Conservation (phyloP, 2,113 vertebrate species). For the Oncorhynchus keta region DNA sequence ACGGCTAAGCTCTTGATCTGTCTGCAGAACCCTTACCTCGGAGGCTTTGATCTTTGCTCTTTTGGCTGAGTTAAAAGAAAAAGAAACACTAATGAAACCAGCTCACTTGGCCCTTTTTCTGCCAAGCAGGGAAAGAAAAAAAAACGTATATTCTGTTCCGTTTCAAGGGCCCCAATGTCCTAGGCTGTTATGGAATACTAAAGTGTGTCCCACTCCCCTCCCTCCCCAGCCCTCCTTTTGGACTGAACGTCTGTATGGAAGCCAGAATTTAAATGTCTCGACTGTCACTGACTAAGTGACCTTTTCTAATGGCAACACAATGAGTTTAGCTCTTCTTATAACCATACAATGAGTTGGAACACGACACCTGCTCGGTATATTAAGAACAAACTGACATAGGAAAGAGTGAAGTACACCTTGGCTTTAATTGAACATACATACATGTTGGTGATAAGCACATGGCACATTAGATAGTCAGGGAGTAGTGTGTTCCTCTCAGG, state of each 20-base stretch:
- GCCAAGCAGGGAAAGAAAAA: background rate
- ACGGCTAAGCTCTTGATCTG: conserved; percentile 36
- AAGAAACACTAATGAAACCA: conserved; percentile 34
- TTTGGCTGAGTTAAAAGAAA: conserved; percentile 37
- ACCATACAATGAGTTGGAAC: background rate
- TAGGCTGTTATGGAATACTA: conserved; percentile 20
- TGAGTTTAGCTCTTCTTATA: conserved; percentile 13
- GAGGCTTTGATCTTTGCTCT: conserved; percentile 35
- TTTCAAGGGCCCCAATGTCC: conserved; percentile 17
- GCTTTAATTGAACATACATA: background rate
- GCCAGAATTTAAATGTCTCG: too few relatives aligned
- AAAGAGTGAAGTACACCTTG: conserved; percentile 4
- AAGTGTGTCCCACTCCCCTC: conserved; percentile 4
- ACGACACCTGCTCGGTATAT: conserved; percentile 14
- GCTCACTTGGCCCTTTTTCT: conserved; percentile 11
- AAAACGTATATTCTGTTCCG: conserved; percentile 18
- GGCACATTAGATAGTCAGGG: background rate
- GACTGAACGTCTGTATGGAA: too few relatives aligned
- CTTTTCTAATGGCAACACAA: conserved; percentile 11
- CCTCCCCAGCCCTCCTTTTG: background rate
- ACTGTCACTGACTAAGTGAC: background rate
- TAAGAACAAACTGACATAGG: conserved; percentile 4
- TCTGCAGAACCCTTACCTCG: conserved; percentile 29
- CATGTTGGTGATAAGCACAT: background rate
- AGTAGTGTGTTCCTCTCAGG: background rate